Percentiles rank a stretch among this genome's conserved stretches.
Evolutionary conservation across 2,888 invertebrate genomes (phyloP).

Genomic region (Drosophila mulleri): DNA sequence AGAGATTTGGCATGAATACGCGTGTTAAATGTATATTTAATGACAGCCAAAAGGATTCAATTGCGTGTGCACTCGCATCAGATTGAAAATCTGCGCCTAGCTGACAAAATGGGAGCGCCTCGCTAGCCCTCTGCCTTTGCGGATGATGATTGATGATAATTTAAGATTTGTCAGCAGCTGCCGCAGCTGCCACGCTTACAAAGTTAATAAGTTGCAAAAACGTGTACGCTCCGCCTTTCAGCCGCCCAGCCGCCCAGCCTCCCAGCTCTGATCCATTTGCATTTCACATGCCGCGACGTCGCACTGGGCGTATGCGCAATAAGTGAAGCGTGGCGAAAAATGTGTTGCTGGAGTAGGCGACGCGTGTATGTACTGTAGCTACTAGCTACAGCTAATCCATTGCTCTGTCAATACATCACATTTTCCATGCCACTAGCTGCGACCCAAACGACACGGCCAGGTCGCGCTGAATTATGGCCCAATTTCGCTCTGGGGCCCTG

Average conservation of each 20-base stretch:
- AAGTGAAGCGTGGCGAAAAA: conserved; percentile 33
- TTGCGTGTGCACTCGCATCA: conserved; percentile 28
- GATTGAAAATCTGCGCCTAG: conserved; percentile 29
- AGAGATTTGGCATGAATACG: conserved; percentile 44
- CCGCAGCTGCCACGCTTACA: conserved; percentile 27
- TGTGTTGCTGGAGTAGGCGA: not conserved
- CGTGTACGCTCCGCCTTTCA: not conserved
- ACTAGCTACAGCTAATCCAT: conserved; percentile 46
- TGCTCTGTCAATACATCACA: conserved; percentile 44
- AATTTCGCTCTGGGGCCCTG: conserved; percentile 1
- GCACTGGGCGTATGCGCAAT: conserved; percentile 50
- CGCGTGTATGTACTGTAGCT: conserved; percentile 9
- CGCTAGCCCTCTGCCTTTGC: conserved; percentile 8
- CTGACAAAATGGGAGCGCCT: conserved; percentile 46
- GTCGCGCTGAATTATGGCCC: conserved; percentile 36
- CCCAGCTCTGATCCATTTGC: conserved; percentile 56
- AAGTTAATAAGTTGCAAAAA: conserved; percentile 72
- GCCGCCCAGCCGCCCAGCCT: too few species aligned
- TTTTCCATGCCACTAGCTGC: conserved; percentile 48
- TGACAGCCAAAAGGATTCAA: conserved; percentile 52
- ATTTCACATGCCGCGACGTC: conserved; percentile 51
- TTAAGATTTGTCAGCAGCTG: conserved; percentile 58
- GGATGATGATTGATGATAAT: conserved; percentile 71
- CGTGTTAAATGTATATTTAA: conserved; percentile 70
- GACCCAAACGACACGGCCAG: conserved; percentile 27